Evolutionary conservation across 2,113 vertebrate species (phyloP).

Genomic region (Narcine bancroftii): DNA sequence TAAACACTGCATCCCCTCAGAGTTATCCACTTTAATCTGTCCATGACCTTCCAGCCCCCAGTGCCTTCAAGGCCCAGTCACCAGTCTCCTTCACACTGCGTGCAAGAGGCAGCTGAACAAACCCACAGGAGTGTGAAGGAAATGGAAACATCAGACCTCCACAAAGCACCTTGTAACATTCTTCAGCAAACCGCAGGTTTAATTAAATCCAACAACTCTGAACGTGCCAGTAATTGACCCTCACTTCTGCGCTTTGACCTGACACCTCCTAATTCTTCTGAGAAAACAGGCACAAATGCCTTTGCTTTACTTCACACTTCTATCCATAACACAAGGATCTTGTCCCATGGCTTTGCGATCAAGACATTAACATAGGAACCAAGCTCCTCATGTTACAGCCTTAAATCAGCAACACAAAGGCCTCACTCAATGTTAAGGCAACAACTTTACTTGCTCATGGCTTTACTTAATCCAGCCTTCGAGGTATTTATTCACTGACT

Average conservation of each 20-base stretch:
- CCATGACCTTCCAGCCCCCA: not conserved
- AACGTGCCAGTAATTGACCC: not conserved
- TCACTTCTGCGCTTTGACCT: not conserved
- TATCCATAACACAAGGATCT: not conserved
- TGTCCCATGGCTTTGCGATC: not conserved
- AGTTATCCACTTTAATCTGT: not conserved
- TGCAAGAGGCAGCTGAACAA: not conserved
- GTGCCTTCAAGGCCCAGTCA: not conserved
- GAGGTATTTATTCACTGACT: too few relatives aligned
- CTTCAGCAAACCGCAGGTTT: not conserved
- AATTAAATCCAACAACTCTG: conserved; percentile 19
- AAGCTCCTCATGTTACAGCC: not conserved
- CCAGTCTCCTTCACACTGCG: not conserved
- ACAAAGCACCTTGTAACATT: not conserved
- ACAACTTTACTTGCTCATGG: not conserved
- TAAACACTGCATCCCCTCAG: not conserved
- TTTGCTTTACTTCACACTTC: not conserved
- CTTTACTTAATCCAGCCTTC: not conserved
- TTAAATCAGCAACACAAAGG: not conserved
- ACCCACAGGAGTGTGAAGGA: not conserved
- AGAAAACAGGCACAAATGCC: not conserved
- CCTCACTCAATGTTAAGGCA: not conserved
- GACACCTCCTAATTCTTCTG: not conserved
- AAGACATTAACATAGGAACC: too few relatives aligned
- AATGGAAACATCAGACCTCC: conserved; percentile 3